Percentiles rank a stretch among this genome's conserved stretches.
Evolutionary conservation across 1,140 invertebrate genomes (phyloP).

Genomic region (Philotrypesis tridentata): DNA sequence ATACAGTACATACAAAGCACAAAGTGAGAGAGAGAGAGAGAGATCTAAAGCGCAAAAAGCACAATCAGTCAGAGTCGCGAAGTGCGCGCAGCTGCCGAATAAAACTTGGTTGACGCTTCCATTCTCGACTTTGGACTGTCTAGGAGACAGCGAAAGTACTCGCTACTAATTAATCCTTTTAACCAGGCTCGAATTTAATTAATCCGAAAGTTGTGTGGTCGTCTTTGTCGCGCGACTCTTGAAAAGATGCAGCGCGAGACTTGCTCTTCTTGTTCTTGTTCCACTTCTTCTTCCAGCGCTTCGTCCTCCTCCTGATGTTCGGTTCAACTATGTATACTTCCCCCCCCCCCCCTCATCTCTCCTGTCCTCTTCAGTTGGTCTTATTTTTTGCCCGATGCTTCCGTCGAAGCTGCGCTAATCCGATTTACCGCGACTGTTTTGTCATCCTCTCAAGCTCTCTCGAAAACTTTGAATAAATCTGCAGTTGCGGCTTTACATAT

Average conservation of each 20-base stretch:
- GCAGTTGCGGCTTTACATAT: too few relatives aligned
- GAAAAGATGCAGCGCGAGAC: slow-evolving; percentile 48
- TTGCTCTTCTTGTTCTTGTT: slow-evolving; percentile 38
- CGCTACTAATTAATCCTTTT: slow-evolving; percentile 68
- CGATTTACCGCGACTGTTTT: background rate
- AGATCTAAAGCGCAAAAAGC: slow-evolving; percentile 34
- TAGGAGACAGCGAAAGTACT: slow-evolving; percentile 29
- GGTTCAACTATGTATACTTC: background rate
- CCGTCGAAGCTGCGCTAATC: background rate
- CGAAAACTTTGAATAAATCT: too few relatives aligned
- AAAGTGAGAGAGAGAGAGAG: background rate
- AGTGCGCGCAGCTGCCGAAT: slow-evolving; percentile 28
- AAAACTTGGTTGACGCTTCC: slow-evolving; percentile 29
- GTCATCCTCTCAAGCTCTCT: too few relatives aligned
- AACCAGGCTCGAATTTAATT: slow-evolving; percentile 67
- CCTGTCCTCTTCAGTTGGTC: background rate
- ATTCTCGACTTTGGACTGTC: background rate
- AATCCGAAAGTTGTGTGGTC: slow-evolving; percentile 68
- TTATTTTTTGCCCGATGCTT: background rate
- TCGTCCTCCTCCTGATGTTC: background rate
- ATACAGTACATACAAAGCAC: too few relatives aligned
- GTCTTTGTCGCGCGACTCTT: slow-evolving; percentile 43
- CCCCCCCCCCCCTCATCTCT: too few relatives aligned
- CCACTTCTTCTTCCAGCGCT: background rate
- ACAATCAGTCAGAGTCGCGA: background rate